These are phyloP conservation scores for Tanytarsus gracilentus DNA, from an alignment of 2,888 invertebrate genomes.

Conservation along the genomic window DNA sequence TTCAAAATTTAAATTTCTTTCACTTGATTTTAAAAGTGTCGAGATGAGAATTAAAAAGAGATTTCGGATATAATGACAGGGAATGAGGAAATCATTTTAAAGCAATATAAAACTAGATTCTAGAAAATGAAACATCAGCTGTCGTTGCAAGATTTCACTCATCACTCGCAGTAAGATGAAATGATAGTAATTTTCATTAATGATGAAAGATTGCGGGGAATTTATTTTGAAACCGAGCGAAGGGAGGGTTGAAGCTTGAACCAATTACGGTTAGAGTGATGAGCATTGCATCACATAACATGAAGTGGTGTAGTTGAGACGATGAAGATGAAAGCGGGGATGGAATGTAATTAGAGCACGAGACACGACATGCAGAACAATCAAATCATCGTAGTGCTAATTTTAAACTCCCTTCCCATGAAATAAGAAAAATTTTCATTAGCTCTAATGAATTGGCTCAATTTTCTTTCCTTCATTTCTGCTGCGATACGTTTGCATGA, in stretches of 20 bases:
- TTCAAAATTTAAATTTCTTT: no score
- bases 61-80: no score
- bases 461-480: neutral
- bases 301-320: neutral
- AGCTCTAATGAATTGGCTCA: neutral
- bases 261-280: neutral
- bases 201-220: constrained; percentile 2
- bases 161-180: neutral
- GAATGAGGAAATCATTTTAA: no score
- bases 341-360: neutral
- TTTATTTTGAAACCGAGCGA: no score
- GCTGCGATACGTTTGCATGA: neutral
- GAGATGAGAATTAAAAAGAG: no score
- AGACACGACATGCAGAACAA: constrained; percentile 3
- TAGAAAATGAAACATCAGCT: no score
- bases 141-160: neutral
- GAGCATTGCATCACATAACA: neutral
- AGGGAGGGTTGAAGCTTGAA: neutral
- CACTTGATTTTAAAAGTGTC: no score
- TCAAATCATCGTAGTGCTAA: neutral
- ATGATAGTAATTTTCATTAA: constrained; percentile 4
- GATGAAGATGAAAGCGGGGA: neutral
- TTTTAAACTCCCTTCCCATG: neutral
- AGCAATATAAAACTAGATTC: no score
- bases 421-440: neutral